Evolutionary conservation across 2,888 invertebrate species (phyloP), one percentile per base, ranked within the genome.

Genomic region (Cataglyphis altisquamis): DNA sequence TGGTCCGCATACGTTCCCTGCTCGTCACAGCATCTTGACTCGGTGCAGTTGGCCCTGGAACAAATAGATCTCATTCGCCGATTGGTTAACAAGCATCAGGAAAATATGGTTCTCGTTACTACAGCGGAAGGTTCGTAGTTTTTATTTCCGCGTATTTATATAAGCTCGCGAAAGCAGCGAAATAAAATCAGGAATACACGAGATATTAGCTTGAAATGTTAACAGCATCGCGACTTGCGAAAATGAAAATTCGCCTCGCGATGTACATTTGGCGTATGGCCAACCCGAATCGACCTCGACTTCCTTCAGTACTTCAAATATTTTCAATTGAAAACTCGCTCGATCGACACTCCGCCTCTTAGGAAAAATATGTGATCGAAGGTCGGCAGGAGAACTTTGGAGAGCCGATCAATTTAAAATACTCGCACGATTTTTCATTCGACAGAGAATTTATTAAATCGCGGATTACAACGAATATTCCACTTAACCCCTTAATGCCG

Each of bases 1-100:
- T 96, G 96, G 96, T 96, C 96, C n/a, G 96, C 96, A 25, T 96
- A 96, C 92, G 96, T 95, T 39, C 94, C 95, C 0, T 96, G 96
- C 88, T 94, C 94, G 60, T 94, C 96, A 18, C 96, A 96, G 92
- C 95, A 95, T 90, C 95, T 95, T 89, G 96, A 96, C 91, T 96
- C 96, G 10, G 96, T 96, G 32, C 95, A 96, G 88, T 94, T 95
- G 86, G 95, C 96, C 3, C 93, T 96, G 84, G 96, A 96, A 88
- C 96, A 96, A 92, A 95, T 96, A 85, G 96, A 96, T 93, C 95
- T 96, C 86, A 96, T 96, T 91, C 95, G 96, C 89, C 95, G 96
- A 73, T 95, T 96, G 88, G 95, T 96, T 52, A 95, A 95, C 75
- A 95, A 95, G 91, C 95, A 95, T 91, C 94, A 95, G 6, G 93